Conservation (phyloP, 1,140 invertebrate species). For the Bathynomus jamesi region DNA sequence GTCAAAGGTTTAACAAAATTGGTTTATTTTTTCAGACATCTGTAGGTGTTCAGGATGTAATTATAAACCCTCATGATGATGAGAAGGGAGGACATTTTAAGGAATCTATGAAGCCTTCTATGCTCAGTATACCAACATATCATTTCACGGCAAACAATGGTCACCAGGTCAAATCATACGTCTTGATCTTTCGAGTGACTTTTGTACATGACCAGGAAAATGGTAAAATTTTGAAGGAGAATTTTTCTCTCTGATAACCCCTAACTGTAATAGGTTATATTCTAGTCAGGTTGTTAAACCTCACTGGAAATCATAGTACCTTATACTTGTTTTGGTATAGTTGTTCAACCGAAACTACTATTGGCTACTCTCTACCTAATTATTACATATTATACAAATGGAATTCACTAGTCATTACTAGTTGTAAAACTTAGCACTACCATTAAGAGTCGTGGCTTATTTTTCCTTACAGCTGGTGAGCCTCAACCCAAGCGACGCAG, state of each 20-base stretch:
- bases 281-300: too few species aligned
- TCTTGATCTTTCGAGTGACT: conserved; percentile 69
- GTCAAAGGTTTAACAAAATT: too few species aligned
- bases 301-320: too few species aligned
- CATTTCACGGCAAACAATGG: conserved; percentile 72
- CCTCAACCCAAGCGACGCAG: background rate
- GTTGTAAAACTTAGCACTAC: too few species aligned
- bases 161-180: conserved; percentile 77
- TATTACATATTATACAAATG: background rate
- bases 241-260: too few species aligned
- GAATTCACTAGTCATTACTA: too few species aligned
- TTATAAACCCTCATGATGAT: conserved; percentile 62
- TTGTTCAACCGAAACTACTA: background rate
- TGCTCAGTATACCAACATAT: conserved; percentile 74
- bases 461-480: background rate
- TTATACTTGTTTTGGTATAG: background rate
- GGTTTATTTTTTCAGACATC: conserved; percentile 44
- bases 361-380: background rate
- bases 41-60: conserved; percentile 66
- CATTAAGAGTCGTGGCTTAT: background rate
- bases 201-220: conserved; percentile 39
- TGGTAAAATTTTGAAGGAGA: conserved; percentile 35
- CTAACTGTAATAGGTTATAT: too few species aligned
- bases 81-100: conserved; percentile 5
- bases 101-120: conserved; percentile 47